Percentiles rank a stretch among this genome's conserved stretches.
phyloP scores from a whole-genome alignment of 2,113 vertebrate genomes.

The Campylomormyrus numenius region DNA sequence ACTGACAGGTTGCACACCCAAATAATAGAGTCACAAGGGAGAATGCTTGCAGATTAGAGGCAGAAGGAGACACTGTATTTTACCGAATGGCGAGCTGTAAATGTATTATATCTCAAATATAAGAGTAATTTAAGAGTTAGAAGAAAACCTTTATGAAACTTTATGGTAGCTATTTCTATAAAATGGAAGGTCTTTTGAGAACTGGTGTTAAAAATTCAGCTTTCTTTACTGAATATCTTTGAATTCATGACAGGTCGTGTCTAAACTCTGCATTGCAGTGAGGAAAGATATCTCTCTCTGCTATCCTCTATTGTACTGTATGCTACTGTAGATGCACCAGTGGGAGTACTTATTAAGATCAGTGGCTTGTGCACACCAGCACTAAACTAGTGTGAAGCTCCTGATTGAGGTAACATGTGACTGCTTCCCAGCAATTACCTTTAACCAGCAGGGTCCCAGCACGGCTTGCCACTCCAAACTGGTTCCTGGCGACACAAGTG shows the following conservation, averaged over 20 bases:
- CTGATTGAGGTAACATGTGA: background rate
- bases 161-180: background rate
- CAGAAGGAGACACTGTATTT: background rate
- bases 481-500: constrained; percentile 85
- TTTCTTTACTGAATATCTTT: background rate
- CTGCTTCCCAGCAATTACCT: constrained; percentile 58
- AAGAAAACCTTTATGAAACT: background rate
- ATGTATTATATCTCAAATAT: background rate
- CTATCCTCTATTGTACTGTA: background rate
- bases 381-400: background rate
- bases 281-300: background rate
- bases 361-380: background rate
- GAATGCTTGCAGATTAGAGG: background rate
- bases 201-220: background rate
- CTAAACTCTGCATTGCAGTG: background rate
- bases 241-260: background rate
- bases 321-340: background rate
- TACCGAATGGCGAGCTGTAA: background rate
- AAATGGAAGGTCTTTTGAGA: background rate
- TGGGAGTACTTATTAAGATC: constrained; percentile 19
- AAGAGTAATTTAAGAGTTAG: background rate
- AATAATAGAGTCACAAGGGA: background rate
- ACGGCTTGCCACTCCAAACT: constrained; percentile 87
- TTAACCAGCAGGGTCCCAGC: constrained; percentile 82
- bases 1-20: background rate